Percentiles rank a stretch among this genome's conserved stretches.
Conservation (phyloP, 1,140 invertebrate species). For the Drosophila pallidifrons region DNA sequence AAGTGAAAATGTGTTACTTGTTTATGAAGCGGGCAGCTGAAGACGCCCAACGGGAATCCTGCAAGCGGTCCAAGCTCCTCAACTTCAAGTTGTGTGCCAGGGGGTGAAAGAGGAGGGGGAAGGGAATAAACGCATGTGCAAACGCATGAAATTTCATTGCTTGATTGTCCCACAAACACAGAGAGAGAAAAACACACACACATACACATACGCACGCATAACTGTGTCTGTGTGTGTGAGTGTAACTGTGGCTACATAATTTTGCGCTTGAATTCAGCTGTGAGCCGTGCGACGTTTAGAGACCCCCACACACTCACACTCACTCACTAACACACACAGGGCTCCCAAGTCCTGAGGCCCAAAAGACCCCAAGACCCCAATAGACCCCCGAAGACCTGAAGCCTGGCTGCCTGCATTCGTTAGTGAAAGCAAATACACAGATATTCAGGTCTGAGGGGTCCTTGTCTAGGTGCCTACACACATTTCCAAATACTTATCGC, state of each 20-base stretch:
- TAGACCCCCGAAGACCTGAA: conserved; percentile 43
- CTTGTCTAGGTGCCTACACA: conserved; percentile 39
- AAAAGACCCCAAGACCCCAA: conserved; percentile 48
- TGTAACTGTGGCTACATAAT: conserved; percentile 77
- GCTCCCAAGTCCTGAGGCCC: conserved; percentile 48
- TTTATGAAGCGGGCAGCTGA: conserved; percentile 60
- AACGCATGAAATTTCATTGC: conserved; percentile 83
- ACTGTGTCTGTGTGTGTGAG: conserved; percentile 9
- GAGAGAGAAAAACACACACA: conserved; percentile 38
- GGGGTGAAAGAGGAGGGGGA: not conserved
- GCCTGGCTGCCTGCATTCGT: conserved; percentile 74
- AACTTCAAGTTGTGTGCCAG: not conserved
- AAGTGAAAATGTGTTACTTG: conserved; percentile 83
- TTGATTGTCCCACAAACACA: conserved; percentile 77
- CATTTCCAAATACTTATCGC: conserved; percentile 43
- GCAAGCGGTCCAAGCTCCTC: not conserved
- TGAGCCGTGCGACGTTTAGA: conserved; percentile 72
- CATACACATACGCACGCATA: conserved; percentile 8
- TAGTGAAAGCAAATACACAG: conserved; percentile 75
- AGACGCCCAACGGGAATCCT: conserved; percentile 28
- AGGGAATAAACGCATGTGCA: conserved; percentile 70
- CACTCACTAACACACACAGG: no score
- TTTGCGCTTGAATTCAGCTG: conserved; percentile 80
- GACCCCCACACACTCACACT: conserved; percentile 11
- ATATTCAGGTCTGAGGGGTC: conserved; percentile 28